These are phyloP conservation scores for Platerodrilus igneus DNA, from an alignment of 2,888 invertebrate genomes.

Conservation along the genomic window DNA sequence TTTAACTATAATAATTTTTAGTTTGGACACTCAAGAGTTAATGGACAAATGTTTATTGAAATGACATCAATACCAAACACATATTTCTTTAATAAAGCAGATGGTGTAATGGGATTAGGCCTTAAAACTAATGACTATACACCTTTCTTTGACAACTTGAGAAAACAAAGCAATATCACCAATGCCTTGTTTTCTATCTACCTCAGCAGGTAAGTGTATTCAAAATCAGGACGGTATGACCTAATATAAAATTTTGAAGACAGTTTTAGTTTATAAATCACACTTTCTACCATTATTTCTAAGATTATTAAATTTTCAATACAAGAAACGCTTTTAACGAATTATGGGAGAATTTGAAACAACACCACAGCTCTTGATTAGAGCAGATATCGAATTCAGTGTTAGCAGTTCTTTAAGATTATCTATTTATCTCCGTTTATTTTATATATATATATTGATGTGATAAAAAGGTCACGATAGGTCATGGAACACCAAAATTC, in stretches of 20 bases:
- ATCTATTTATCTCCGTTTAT: too few relatives aligned
- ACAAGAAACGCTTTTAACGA: too few relatives aligned
- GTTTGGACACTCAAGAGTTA: constrained; percentile 55
- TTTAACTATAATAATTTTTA: constrained; percentile 31
- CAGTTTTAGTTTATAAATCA: too few relatives aligned
- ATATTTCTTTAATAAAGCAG: constrained; percentile 63
- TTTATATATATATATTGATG: too few relatives aligned
- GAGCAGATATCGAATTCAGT: too few relatives aligned
- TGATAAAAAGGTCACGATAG: too few relatives aligned
- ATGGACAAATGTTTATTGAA: constrained; percentile 66
- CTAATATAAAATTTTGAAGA: constrained; percentile 3
- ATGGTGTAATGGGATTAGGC: constrained; percentile 67
- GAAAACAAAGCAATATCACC: constrained; percentile 50
- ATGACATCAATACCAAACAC: constrained; percentile 61
- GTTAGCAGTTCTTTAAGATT: too few relatives aligned
- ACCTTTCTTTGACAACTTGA: constrained; percentile 64
- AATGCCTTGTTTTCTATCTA: constrained; percentile 64
- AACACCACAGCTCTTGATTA: too few relatives aligned
- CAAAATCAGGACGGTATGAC: too few relatives aligned
- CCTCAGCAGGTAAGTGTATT: constrained; percentile 58
- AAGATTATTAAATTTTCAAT: too few relatives aligned
- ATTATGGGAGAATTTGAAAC: too few relatives aligned
- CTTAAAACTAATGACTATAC: constrained; percentile 52
- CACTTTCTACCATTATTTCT: neutral
- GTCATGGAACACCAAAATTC: too few relatives aligned